These are phyloP conservation scores for Plagodis dolabraria DNA, from an alignment of 2,888 invertebrate genomes.

Conservation along the genomic window DNA sequence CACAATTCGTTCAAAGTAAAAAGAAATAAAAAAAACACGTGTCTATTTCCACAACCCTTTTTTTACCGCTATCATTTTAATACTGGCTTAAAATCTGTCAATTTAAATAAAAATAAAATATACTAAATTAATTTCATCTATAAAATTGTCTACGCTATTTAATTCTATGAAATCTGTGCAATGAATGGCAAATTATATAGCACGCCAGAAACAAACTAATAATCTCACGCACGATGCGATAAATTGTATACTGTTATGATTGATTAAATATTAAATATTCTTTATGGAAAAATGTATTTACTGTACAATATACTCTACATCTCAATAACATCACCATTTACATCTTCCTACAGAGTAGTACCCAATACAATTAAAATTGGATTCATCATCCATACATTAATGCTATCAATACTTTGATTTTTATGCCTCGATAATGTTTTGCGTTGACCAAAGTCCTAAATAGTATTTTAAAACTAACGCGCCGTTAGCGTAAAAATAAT, in stretches of 20 bases:
- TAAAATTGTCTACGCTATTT: conserved; percentile 22
- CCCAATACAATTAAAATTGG: no score
- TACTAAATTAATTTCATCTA: conserved; percentile 14
- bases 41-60: conserved; percentile 83
- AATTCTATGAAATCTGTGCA: conserved; percentile 16
- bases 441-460: no score
- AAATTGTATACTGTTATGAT: neutral
- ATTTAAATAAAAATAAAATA: conserved; percentile 30
- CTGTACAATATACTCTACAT: neutral
- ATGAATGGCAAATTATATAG: conserved; percentile 16
- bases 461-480: no score
- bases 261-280: neutral
- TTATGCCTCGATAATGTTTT: no score
- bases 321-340: no score
- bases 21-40: conserved; percentile 45
- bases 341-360: no score
- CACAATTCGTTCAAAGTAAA: conserved; percentile 11
- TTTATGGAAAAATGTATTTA: no score
- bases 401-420: no score
- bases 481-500: no score
- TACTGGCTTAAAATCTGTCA: conserved; percentile 27
- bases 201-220: conserved; percentile 3
- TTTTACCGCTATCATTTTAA: conserved; percentile 22
- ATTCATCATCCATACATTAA: no score
- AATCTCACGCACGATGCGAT: neutral